These are phyloP conservation scores for Ambastaia sidthimunki DNA, from an alignment of 2,797 vertebrate genomes.

Conservation along the genomic window DNA sequence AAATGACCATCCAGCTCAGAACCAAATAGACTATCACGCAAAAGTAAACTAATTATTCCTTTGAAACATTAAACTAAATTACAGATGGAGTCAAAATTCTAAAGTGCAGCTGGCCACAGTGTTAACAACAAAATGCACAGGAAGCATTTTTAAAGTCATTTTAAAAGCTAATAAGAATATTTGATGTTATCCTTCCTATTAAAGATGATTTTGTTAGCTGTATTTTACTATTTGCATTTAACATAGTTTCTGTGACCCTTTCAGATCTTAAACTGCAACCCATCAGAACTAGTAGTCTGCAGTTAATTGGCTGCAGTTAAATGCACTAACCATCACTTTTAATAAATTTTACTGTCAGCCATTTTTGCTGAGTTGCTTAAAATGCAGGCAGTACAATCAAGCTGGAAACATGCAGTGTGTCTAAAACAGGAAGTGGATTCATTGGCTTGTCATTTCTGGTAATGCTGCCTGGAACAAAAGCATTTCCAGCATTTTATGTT, in stretches of 20 bases:
- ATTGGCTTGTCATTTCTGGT: conserved; percentile 30
- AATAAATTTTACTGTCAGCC: neutral
- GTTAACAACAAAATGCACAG: too few species aligned
- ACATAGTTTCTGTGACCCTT: neutral
- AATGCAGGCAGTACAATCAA: conserved; percentile 5
- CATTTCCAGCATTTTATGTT: conserved; percentile 42
- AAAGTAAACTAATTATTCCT: too few species aligned
- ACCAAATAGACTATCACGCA: too few species aligned
- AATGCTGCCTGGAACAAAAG: conserved; percentile 46
- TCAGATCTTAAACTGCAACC: too few species aligned
- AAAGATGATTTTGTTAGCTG: too few species aligned
- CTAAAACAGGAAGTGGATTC: conserved; percentile 7
- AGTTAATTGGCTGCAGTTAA: neutral
- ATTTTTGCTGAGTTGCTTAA: conserved; percentile 19
- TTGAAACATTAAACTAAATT: too few species aligned
- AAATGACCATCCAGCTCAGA: too few species aligned
- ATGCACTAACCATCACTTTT: neutral
- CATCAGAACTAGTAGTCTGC: neutral
- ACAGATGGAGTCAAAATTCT: too few species aligned
- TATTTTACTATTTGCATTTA: neutral
- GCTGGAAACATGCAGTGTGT: conserved; percentile 7
- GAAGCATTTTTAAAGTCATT: too few species aligned
- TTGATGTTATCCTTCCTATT: too few species aligned
- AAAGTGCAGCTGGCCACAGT: too few species aligned
- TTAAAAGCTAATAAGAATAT: too few species aligned